phyloP scores from a whole-genome alignment of 2,888 invertebrate genomes.

The Tipula vernalis region DNA sequence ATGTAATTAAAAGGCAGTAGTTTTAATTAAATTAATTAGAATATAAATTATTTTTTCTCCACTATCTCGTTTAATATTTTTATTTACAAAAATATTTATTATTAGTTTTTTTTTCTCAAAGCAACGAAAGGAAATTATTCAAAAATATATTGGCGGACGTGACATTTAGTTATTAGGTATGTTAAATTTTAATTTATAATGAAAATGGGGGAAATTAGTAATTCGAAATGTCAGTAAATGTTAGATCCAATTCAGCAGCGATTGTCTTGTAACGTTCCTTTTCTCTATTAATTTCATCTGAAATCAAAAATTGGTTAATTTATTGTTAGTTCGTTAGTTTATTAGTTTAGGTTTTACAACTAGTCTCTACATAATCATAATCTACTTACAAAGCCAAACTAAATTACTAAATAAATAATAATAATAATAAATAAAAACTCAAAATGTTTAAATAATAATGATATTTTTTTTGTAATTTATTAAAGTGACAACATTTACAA shows the following conservation, averaged over 20 bases:
- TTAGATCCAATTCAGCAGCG: conserved; percentile 94
- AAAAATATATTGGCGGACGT: not conserved
- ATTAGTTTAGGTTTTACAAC: not conserved
- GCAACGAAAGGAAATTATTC: not conserved
- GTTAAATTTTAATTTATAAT: not conserved
- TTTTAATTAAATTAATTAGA: not conserved
- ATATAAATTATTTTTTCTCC: not conserved
- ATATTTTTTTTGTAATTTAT: not conserved
- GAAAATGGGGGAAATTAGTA: not conserved
- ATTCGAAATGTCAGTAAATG: conserved; percentile 75
- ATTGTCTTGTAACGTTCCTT: conserved; percentile 97
- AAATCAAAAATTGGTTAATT: conserved; percentile 26
- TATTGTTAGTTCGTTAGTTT: conserved; percentile 14
- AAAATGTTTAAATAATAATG: not conserved
- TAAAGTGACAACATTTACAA: conserved; percentile 4
- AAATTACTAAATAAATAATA: not conserved
- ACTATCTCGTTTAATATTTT: not conserved
- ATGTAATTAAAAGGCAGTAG: not conserved
- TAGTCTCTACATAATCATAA: not conserved
- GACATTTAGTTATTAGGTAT: not conserved
- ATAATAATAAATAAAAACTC: not conserved
- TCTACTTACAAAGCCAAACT: not conserved
- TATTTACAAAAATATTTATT: not conserved
- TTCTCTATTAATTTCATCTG: conserved; percentile 80
- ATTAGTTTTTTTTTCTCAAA: not conserved